Conservation (phyloP, 2,113 vertebrate genomes). For the Corapipo altera region DNA sequence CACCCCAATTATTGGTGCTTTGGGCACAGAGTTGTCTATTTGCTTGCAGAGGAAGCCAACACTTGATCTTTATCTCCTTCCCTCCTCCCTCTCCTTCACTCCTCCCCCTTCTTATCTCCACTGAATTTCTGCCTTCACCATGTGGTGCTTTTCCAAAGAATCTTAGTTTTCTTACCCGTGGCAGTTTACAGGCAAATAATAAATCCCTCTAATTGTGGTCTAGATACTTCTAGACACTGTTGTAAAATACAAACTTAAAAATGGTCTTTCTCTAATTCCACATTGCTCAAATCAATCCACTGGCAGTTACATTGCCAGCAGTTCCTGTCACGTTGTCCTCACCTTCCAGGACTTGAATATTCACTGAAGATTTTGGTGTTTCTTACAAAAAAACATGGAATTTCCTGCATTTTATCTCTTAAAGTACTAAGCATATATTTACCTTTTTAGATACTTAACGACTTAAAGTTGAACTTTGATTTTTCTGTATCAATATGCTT, state of each 20-base stretch:
- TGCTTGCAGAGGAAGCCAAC: not conserved
- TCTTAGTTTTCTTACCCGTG: not conserved
- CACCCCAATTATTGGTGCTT: not conserved
- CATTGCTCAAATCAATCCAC: not conserved
- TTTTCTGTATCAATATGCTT: not conserved
- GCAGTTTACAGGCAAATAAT: not conserved
- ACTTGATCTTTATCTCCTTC: constrained; percentile 24
- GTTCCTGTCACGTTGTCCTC: not conserved
- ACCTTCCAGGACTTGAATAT: not conserved
- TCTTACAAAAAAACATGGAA: not conserved
- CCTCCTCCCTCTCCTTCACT: not conserved
- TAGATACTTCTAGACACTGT: not conserved
- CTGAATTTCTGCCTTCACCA: not conserved
- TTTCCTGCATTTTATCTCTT: not conserved
- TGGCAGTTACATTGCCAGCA: not conserved
- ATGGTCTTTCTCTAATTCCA: not conserved
- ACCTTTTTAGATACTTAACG: not conserved
- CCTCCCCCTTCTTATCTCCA: not conserved
- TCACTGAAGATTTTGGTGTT: not conserved
- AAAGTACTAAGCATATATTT: not conserved
- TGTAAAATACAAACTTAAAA: not conserved
- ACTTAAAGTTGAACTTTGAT: not conserved
- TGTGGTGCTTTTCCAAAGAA: not conserved
- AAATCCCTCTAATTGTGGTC: not conserved
- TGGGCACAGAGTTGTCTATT: not conserved